Base-by-base conservation (phyloP, 1,140 invertebrate species). In the Leptopilina boulardi region DNA sequence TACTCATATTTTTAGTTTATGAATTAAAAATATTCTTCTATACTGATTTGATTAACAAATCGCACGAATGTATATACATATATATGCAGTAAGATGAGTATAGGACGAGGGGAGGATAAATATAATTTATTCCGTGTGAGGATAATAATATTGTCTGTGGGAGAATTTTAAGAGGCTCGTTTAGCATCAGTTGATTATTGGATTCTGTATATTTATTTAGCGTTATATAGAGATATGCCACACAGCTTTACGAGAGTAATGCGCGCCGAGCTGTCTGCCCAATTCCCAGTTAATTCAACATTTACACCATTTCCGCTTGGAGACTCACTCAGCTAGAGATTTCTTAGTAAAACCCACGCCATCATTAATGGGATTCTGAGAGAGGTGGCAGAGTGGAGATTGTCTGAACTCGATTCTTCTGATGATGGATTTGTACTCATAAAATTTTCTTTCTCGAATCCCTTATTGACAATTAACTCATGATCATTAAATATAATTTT, bases 241-340 rank as follows among this genome's bases (percentile, higher is more conserved):
- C n/a, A n/a, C n/a, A 79, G 79, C 79, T 78, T 84, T 82, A 84
- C 79, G 66, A 78, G 66, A 78, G 79, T 84, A 84, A 82, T 84
- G 79, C 83, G 85, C 85, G 85, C 85, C 85, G 79, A 78, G 84
- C 85, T 87, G 85, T 87, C 85, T 87, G 82, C 85, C 85, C 83
- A 87, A 85, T 87, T 85, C 85, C 81, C 76, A 85, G 85, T 78
- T 84, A 87, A 85, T 85, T 85, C 83, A 75, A 80, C 79, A 85
- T 84, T 85, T 85, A 82, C 80, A 78, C 84, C 84, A 85, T 87
- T 82, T 82, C 82, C 80, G 78, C 80, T 82, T 82, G 78, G 76
- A 75, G 77, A 81, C 79, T 84, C 80, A 83, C 79, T 83, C 82
- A 79, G 81, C 80, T 83, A 78, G 77, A 77, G 83, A 86, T 86